Evolutionary conservation across 2,113 vertebrate genomes (phyloP).

Genomic region (Thalassarche chlororhynchos): DNA sequence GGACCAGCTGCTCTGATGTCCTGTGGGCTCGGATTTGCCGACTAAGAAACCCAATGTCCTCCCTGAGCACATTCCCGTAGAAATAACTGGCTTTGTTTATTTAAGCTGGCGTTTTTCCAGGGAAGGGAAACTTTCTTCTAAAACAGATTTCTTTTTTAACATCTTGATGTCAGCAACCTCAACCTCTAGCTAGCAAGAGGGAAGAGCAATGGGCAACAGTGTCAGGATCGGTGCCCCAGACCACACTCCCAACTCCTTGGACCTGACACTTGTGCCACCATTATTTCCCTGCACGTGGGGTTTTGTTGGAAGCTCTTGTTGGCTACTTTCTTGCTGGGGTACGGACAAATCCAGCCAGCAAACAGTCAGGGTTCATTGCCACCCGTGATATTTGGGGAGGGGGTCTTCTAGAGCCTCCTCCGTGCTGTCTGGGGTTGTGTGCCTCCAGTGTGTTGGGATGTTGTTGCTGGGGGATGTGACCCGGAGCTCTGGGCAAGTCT

Average conservation of each 20-base stretch:
- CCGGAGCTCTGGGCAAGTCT: background rate
- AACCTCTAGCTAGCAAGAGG: background rate
- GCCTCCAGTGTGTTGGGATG: background rate
- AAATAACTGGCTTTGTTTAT: background rate
- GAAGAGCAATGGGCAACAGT: background rate
- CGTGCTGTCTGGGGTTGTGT: accelerated
- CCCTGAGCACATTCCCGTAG: accelerated
- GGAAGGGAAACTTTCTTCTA: background rate
- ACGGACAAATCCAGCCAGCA: background rate
- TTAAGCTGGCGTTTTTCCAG: background rate
- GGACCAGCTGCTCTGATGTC: background rate
- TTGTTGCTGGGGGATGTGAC: background rate
- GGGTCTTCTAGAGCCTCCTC: background rate
- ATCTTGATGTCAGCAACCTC: background rate
- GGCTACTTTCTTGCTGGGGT: background rate
- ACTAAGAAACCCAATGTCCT: background rate
- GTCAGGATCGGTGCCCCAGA: background rate
- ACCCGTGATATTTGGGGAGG: background rate
- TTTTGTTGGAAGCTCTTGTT: background rate
- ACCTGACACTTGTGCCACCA: background rate
- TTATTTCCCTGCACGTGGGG: background rate
- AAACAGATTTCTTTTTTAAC: background rate
- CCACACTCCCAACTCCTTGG: background rate
- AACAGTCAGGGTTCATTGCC: background rate
- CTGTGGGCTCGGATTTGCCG: background rate